A percentile compares a stretch with the other conserved stretches of the same genome.
phyloP scores from a whole-genome alignment of 2,888 invertebrate genomes.

The Thereva unica region DNA sequence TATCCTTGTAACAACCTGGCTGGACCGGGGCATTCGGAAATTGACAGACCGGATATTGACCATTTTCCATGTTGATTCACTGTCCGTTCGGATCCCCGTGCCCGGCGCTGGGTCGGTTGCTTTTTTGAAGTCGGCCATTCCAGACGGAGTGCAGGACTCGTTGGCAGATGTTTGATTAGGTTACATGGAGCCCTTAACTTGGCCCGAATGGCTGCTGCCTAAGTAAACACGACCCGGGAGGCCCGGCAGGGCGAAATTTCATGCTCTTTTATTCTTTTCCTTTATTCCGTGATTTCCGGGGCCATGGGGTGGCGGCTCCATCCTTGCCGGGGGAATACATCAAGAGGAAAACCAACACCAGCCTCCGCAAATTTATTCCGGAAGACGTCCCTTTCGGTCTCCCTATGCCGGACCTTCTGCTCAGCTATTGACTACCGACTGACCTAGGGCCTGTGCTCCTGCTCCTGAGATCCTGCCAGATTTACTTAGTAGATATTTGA shows the following conservation, averaged over 20 bases:
- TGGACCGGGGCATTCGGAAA: not conserved
- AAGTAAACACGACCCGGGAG: constrained; percentile 23
- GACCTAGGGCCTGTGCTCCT: too few relatives aligned
- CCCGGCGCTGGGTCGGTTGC: not conserved
- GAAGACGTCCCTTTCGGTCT: too few relatives aligned
- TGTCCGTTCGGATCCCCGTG: not conserved
- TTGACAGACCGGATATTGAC: constrained; percentile 19
- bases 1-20: constrained; percentile 10
- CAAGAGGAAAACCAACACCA: too few relatives aligned
- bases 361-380: too few relatives aligned
- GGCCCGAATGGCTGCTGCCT: constrained; percentile 18
- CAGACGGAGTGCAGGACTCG: not conserved
- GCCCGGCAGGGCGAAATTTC: constrained; percentile 4
- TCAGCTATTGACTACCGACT: too few relatives aligned
- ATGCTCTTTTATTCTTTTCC: constrained; percentile 22
- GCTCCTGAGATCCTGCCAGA: too few relatives aligned
- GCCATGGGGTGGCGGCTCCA: not conserved
- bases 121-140: not conserved
- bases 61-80: constrained; percentile 12
- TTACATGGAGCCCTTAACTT: constrained; percentile 8
- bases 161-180: constrained; percentile 34
- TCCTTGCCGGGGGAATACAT: too few relatives aligned
- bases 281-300: constrained; percentile 18
- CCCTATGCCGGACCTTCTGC: too few relatives aligned
- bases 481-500: too few relatives aligned